Base-by-base conservation (phyloP, 2,888 invertebrate genomes). In the Chrysopilus asiliformis region DNA sequence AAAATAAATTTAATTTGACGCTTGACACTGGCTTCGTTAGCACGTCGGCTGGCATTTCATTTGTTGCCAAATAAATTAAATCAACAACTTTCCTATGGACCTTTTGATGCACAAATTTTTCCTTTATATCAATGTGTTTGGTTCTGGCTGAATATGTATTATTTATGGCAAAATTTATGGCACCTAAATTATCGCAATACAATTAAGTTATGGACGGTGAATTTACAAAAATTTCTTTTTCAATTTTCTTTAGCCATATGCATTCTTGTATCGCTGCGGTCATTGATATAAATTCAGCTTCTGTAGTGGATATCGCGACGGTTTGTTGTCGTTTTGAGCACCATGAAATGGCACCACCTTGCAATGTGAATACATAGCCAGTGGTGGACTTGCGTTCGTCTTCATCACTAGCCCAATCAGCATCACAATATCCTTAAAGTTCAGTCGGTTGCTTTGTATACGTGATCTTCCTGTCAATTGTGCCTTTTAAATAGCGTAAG, bases 401-500 rank as follows among this genome's bases (percentile, higher is more conserved):
- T 26, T 6, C 4, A 9, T 26, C 26, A 26, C 26, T 13, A 26
- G 26, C 26, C 26, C 26, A 26, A 26, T 26, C 26, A 26, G 26
- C 26, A 26, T 26, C 26, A 8, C 5, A 26, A 26, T 6, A 26
- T 13, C 4, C 26, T 26, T 9, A 13, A 26, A 26, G n/a, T 26
- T 4, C 26, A 9, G 22, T 22, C 22, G 22, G 5, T 26, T 26
- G 26, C 9, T 26, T 26, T 6, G 26, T 6, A 26, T 6, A 26
- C 26, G 26, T n/a, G n/a, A n/a, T n/a, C 13, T 26, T 29, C 29
- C 16, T 29, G 12, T 12, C 13, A 4, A 13, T 13, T 6, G 29
- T 29, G 10, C 19, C 29, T 12, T 29, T 29, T 13, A 29, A n/a
- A 17, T 29, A 35, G 7, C 32, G 18, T 19, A 32, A 14, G 2